Evolutionary conservation across 2,113 vertebrate genomes (phyloP), one percentile per base, ranked within the genome.

Genomic region (Nestor notabilis): DNA sequence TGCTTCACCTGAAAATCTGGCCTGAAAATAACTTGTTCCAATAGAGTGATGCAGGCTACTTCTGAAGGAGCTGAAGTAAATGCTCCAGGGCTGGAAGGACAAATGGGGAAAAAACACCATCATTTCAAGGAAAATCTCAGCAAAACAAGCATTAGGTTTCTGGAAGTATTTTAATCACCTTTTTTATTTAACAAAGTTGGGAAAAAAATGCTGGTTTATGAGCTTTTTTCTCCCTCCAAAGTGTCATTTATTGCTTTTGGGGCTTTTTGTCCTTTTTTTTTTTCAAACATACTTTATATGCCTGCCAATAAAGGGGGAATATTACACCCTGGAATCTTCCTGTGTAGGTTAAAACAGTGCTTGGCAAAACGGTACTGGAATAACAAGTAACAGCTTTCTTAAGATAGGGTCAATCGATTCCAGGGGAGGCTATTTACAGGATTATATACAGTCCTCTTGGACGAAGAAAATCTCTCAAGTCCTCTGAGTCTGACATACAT

Each of bases 391-490:
- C 87, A 90, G 91, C 94, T 95, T 93, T 79, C 66, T 89, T 85
- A 96, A 96, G 80, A 89, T 72, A 96, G 85, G 91, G 68, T 87
- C 80, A 94, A 92, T 93, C 35, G 10, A 49, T 95, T 96, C 85
- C 95, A 97, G 72, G 87, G 96, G 75, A 96, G 65, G 41, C 83
- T 96, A 72, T 96, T 97, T 96, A 94, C 97, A 94, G 90, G 75
- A 95, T 98, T 95, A 96, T 86, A 92, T 66, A 75, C 31, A 47
- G 77, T 53, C 46, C 88, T 97, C 89, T 97, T 95, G 85, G 95
- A 96, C 63, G 92, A 97, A 97, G 83, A 97, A 93, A 96, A 91
- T 71, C 68, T 95, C 97, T 95, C 95, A 97, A 97, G 95, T 94
- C 85, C 89, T 96, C 83, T 97, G 95, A 96, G 89, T 97, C 91